These are phyloP conservation scores for Gobio gobio DNA, from an alignment of 2,113 vertebrate species.

Conservation along the genomic window DNA sequence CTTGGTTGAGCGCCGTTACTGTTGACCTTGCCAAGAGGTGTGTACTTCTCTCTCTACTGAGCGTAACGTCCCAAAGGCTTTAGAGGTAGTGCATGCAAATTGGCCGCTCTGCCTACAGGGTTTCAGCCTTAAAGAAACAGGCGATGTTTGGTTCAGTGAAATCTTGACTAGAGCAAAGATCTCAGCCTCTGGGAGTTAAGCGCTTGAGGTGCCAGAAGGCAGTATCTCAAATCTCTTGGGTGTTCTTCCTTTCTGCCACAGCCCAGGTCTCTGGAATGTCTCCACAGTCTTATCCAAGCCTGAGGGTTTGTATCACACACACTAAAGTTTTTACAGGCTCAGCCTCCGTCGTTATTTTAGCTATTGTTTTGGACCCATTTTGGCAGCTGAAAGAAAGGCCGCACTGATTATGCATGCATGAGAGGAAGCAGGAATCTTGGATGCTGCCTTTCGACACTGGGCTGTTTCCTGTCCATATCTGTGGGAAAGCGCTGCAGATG, in stretches of 20 bases:
- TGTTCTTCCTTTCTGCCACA: not conserved
- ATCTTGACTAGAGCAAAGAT: conserved; percentile 22
- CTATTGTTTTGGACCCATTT: not conserved
- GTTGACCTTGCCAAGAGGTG: conserved; percentile 50
- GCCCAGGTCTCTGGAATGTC: not conserved
- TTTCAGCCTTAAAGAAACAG: conserved; percentile 42
- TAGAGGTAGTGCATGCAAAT: conserved; percentile 33
- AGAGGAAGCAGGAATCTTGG: conserved; percentile 1
- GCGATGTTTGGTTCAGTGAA: not conserved
- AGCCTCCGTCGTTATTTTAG: not conserved
- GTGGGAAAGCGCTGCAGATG: conserved; percentile 31
- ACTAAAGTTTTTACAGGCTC: not conserved
- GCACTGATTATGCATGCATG: conserved; percentile 37
- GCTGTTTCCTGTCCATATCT: conserved; percentile 13
- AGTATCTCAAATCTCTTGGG: not conserved
- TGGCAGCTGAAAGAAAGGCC: not conserved
- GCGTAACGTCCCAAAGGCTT: not conserved
- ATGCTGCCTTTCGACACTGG: conserved; percentile 3
- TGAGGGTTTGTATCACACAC: not conserved
- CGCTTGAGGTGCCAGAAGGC: not conserved
- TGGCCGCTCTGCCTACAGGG: conserved; percentile 12
- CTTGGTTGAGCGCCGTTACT: conserved; percentile 23
- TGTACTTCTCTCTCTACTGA: conserved; percentile 11
- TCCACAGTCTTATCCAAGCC: not conserved
- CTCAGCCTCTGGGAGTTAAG: conserved; percentile 35